phyloP scores from a whole-genome alignment of 2,113 vertebrate genomes.

The Nerophis lumbriciformis region DNA sequence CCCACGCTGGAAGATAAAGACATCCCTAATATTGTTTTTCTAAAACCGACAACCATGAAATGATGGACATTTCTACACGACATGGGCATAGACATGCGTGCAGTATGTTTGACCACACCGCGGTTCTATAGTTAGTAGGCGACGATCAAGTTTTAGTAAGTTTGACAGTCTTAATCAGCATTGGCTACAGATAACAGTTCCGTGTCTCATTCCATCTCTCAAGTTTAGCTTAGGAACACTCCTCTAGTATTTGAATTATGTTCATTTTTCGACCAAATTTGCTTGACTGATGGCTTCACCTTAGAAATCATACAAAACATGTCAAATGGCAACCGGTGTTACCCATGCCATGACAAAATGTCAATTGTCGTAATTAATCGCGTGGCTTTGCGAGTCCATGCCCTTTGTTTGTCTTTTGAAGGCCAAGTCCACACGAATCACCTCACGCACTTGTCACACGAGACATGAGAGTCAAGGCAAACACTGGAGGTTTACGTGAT shows the following conservation, averaged over 20 bases:
- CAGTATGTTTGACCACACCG: neutral
- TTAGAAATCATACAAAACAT: too few species aligned
- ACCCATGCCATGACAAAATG: conserved; percentile 4
- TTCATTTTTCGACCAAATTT: neutral
- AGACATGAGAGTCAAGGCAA: conserved; percentile 66
- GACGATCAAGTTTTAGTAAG: neutral
- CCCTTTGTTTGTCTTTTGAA: conserved; percentile 25
- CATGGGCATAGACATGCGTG: neutral
- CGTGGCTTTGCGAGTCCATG: conserved; percentile 26
- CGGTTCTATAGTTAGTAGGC: neutral
- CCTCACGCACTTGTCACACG: conserved; percentile 49
- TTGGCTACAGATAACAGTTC: neutral
- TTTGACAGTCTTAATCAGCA: neutral
- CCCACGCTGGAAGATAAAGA: neutral
- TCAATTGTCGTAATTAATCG: neutral
- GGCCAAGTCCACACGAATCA: conserved; percentile 46
- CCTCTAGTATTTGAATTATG: neutral
- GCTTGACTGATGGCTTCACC: neutral
- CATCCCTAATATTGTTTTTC: neutral
- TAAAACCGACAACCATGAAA: conserved; percentile 1
- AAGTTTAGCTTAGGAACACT: neutral
- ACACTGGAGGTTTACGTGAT: conserved; percentile 94
- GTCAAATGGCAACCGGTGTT: conserved; percentile 3
- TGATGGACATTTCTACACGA: neutral
- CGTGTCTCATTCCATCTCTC: neutral